A percentile compares a stretch with the other conserved stretches of the same genome.
phyloP scores from a whole-genome alignment of 2,888 invertebrate genomes.

The Xanthia icteritia region DNA sequence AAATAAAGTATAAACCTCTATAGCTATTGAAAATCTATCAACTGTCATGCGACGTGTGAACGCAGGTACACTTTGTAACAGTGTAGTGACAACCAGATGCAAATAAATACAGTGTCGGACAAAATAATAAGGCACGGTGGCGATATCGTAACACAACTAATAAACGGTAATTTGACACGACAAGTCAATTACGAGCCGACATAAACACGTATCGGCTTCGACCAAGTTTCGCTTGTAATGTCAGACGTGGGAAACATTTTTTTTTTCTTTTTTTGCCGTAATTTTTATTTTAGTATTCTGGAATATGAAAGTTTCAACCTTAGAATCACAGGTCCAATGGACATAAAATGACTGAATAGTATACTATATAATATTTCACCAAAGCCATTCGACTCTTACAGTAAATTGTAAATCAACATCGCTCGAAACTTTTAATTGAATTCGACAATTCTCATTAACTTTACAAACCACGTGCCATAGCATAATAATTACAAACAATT shows the following conservation, averaged over 20 bases:
- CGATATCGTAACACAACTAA: slow-evolving; percentile 87
- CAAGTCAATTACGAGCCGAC: slow-evolving; percentile 88
- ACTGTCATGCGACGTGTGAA: slow-evolving; percentile 50
- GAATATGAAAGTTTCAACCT: background rate
- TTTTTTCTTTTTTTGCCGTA: slow-evolving; percentile 26
- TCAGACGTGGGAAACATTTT: slow-evolving; percentile 80
- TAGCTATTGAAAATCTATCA: slow-evolving; percentile 56
- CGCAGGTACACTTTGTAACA: slow-evolving; percentile 68
- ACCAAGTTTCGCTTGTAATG: slow-evolving; percentile 82
- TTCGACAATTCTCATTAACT: slow-evolving; percentile 9
- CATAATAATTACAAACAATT: slow-evolving; percentile 45
- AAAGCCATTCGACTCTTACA: background rate
- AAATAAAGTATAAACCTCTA: slow-evolving; percentile 42
- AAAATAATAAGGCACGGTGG: slow-evolving; percentile 82
- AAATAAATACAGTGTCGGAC: slow-evolving; percentile 82
- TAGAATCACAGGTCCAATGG: background rate
- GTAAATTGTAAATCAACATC: background rate
- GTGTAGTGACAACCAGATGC: slow-evolving; percentile 77
- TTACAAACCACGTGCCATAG: slow-evolving; percentile 9
- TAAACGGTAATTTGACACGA: slow-evolving; percentile 89
- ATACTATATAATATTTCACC: background rate
- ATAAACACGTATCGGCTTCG: slow-evolving; percentile 85
- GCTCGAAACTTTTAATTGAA: slow-evolving; percentile 24
- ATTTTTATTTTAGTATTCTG: slow-evolving; percentile 21
- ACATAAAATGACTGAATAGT: background rate